Percentiles rank a stretch among this genome's conserved stretches.
phyloP scores from a whole-genome alignment of 2,888 invertebrate genomes.

The Melinopterus prodromus region DNA sequence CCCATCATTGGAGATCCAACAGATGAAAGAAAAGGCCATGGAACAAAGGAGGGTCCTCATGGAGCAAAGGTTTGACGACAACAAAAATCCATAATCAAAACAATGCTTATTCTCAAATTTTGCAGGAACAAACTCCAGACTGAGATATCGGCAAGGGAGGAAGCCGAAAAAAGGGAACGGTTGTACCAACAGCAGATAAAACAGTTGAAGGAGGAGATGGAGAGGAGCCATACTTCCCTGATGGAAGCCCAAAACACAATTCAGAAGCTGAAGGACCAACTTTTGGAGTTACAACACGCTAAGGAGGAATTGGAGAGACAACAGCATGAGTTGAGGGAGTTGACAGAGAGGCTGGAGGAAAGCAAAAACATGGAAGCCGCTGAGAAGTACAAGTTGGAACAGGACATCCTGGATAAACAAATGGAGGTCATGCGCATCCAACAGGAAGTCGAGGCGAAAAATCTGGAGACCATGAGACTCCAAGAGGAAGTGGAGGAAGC shows the following conservation, averaged over 20 bases:
- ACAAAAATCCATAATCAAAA: slow-evolving; percentile 30
- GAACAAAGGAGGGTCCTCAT: slow-evolving; percentile 93
- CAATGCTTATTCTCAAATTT: slow-evolving; percentile 24
- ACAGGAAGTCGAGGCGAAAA: slow-evolving; percentile 52
- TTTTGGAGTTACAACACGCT: slow-evolving; percentile 85
- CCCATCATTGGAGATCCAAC: slow-evolving; percentile 98
- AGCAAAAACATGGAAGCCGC: slow-evolving; percentile 91
- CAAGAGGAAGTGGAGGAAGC: slow-evolving; percentile 55
- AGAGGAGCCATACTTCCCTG: slow-evolving; percentile 76
- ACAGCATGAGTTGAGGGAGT: slow-evolving; percentile 83
- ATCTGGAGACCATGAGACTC: slow-evolving; percentile 52
- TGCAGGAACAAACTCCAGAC: slow-evolving; percentile 85
- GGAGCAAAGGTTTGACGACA: slow-evolving; percentile 74
- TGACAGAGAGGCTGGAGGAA: slow-evolving; percentile 91
- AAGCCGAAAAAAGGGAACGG: slow-evolving; percentile 93
- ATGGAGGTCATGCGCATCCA: slow-evolving; percentile 56
- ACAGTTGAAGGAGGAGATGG: slow-evolving; percentile 92
- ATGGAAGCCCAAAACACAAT: slow-evolving; percentile 88
- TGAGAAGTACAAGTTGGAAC: slow-evolving; percentile 81
- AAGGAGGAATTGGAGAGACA: slow-evolving; percentile 88
- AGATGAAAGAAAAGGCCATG: slow-evolving; percentile 98
- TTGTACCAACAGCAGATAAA: slow-evolving; percentile 93
- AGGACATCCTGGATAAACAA: slow-evolving; percentile 87
- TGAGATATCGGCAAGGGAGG: slow-evolving; percentile 91
- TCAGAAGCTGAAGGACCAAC: slow-evolving; percentile 82